Base-by-base conservation (phyloP, 2,113 vertebrate genomes). In the Theristicus caerulescens region DNA sequence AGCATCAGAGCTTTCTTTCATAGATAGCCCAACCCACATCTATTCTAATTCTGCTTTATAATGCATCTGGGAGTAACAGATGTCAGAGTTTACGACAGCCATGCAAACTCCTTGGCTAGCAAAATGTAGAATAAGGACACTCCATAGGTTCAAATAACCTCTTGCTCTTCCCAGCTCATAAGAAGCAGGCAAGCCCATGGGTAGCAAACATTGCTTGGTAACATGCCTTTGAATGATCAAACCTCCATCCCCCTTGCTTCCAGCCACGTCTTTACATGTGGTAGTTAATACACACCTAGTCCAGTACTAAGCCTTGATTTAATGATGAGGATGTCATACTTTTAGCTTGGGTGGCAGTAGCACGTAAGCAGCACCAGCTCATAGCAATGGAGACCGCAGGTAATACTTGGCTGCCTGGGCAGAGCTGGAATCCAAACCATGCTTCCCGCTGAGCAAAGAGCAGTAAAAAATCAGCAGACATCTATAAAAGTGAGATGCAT, bases 1-100 rank as follows among this genome's bases (percentile, higher is more conserved):
- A 62, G 25, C 66, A 86, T 67, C 24, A 38, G 31, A 88, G 26
- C n/a, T 81, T 72, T 34, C 15, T 65, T 92, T 87, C 73, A 55
- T 1, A 72, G 27, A 51, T 72, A 65, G 6, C 20, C 9, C 19
- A 42, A 59, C 20, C 31, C 19, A 54, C 47, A 86, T 6, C 17
- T 57, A 67, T 38, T 81, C 31, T 57, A 71, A 59, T 44, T 86
- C 31, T 78, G 31, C 40, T 92, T 92, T 66, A 27, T 34, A 80
- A 92, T 13, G n/a, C 19, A 62, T 20, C 42, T 90, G 79, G 76
- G 74, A 95, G 31, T 27, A 95, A 52, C n/a, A 67, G 66, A 73
- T 61, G 21, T n/a, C 47, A 86, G 47, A 51, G 17, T 61, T 86
- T 71, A 65, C 0, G 0, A 67, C 26, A 77, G 59, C 13, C 47